These are phyloP conservation scores for Megaceryle maxima DNA, from an alignment of 2,113 vertebrate genomes.

Conservation along the genomic window DNA sequence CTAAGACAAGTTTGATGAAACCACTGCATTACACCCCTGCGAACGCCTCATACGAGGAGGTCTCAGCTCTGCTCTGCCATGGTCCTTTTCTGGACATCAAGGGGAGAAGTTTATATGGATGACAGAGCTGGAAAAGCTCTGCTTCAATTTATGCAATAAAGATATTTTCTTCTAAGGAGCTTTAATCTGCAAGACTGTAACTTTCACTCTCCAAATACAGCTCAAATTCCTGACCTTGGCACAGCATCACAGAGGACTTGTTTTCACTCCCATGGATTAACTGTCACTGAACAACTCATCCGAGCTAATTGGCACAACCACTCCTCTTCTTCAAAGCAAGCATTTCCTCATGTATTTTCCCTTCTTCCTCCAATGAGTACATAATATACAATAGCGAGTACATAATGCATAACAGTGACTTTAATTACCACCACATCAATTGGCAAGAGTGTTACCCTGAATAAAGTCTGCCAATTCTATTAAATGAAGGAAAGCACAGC, in stretches of 20 bases:
- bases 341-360: conserved; percentile 8
- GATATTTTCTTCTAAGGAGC: background rate
- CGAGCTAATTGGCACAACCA: conserved; percentile 32
- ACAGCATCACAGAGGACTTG: conserved; percentile 33
- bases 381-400: background rate
- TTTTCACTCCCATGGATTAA: conserved; percentile 26
- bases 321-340: conserved; percentile 42
- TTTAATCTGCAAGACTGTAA: background rate
- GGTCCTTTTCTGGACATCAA: background rate
- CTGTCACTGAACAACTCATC: conserved; percentile 16
- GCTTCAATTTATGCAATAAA: background rate
- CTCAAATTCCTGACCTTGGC: conserved; percentile 49
- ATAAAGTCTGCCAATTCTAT: background rate
- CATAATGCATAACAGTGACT: background rate
- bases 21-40: background rate
- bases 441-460: background rate
- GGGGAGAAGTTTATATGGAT: background rate
- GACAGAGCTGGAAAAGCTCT: background rate
- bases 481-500: background rate
- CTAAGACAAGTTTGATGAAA: background rate
- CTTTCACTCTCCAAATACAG: conserved; percentile 15
- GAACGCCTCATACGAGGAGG: background rate
- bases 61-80: background rate
- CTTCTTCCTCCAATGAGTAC: background rate
- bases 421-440: background rate